Evolutionary conservation across 2,888 invertebrate genomes (phyloP), one percentile per base, ranked within the genome.

Genomic region (Oxytorus armatus): DNA sequence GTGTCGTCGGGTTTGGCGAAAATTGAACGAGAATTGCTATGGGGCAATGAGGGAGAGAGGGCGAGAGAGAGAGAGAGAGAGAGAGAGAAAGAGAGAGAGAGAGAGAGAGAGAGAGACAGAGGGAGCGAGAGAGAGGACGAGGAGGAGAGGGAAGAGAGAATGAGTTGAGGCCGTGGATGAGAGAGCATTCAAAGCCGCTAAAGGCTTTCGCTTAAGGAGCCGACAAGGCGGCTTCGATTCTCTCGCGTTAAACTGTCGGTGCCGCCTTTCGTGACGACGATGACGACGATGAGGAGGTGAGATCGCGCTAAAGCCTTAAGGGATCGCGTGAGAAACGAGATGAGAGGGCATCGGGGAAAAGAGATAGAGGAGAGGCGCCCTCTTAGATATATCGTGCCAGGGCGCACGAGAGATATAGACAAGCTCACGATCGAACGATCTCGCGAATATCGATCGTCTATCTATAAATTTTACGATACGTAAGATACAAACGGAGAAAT

Each of bases 1-100:
- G 78, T 83, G 83, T 83, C 83, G 83, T 81, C 81, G 83, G 36
- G 79, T 81, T 83, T 77, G 73, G 61, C 73, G 80, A 80, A 76
- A 80, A 80, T 80, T 77, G 47, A 77, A 80, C 77, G 80, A 77
- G 80, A 59, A 14, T 49, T 61, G 68, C 63, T 44, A 44, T 47
- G 47, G 55, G 51, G 57, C 23, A 21, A 18, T 51, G n/a, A 25
- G 18, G 16, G 14, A 75, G 74, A 33, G n/a, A n/a, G n/a, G n/a
- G n/a, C n/a, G n/a, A n/a, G n/a, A n/a, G n/a, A n/a, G n/a, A n/a
- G n/a, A n/a, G 25, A 14, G 5, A 18, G 39, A 7, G 44, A 57
- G 69, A 33, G 10, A 1, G 69, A 55, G 55, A 29, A 63, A 51
- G 16, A 21, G 21, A 1, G 63, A 42, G 29, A 53, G 21, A 61